Conservation (phyloP, 2,888 invertebrate species). For the Ophion ventricosus region DNA sequence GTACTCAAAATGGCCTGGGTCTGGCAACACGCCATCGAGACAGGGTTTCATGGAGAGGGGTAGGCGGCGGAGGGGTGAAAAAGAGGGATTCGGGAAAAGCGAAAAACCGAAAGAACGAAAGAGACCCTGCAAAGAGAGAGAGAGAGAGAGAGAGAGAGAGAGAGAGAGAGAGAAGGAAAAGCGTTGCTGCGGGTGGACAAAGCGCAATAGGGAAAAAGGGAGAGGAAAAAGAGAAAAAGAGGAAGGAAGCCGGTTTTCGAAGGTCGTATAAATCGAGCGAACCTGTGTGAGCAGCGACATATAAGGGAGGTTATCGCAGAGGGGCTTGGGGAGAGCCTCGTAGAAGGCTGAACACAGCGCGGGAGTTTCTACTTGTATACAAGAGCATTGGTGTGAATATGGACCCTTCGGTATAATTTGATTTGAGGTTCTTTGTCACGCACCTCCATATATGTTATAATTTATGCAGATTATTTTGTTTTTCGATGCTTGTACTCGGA, state of each 20-base stretch:
- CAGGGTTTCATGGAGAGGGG: neutral
- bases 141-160: constrained; percentile 19
- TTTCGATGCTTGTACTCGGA: neutral
- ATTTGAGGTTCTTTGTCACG: neutral
- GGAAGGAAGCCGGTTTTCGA: constrained; percentile 68
- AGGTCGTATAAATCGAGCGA: constrained; percentile 78
- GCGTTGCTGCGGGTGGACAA: constrained; percentile 32
- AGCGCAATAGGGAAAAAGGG: constrained; percentile 15
- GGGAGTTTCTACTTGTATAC: constrained; percentile 30
- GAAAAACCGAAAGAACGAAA: constrained; percentile 58
- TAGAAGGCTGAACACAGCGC: constrained; percentile 46
- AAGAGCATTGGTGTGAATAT: constrained; percentile 14
- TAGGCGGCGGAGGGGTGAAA: neutral
- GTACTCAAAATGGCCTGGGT: constrained; percentile 6
- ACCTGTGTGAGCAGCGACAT: constrained; percentile 51
- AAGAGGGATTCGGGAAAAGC: constrained; percentile 18
- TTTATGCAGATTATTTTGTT: neutral
- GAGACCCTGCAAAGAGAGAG: constrained; percentile 2
- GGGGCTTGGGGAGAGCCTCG: constrained; percentile 56
- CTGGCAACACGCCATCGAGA: constrained; percentile 21
- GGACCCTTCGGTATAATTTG: neutral
- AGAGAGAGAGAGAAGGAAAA: constrained; percentile 29
- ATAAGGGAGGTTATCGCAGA: constrained; percentile 65
- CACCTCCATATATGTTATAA: neutral
- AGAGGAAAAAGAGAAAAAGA: constrained; percentile 20